Percentiles rank a stretch among this genome's conserved stretches.
Evolutionary conservation across 2,888 invertebrate species (phyloP).

Genomic region (Folsomia candida): DNA sequence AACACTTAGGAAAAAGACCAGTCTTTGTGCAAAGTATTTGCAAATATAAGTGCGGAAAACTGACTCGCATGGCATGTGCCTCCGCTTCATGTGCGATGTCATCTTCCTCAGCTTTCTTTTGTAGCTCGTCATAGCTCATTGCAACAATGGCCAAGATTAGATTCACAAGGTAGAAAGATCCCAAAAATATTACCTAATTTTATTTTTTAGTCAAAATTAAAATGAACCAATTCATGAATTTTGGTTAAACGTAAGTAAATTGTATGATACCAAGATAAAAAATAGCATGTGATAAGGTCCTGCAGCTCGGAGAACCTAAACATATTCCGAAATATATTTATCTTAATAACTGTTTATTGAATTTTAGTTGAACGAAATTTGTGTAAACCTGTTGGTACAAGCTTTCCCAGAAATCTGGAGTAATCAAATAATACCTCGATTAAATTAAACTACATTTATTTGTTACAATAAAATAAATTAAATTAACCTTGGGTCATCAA

Average conservation of each 20-base stretch:
- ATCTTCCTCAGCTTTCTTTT: constrained; percentile 95
- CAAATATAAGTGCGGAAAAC: neutral
- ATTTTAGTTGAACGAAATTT: neutral
- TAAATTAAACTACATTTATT: no score
- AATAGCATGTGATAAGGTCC: constrained; percentile 10
- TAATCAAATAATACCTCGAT: no score
- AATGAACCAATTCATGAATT: constrained; percentile 96
- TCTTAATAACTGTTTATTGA: neutral
- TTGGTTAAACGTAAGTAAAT: no score
- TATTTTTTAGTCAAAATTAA: no score
- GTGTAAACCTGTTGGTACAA: constrained; percentile 83
- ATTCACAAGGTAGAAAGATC: constrained; percentile 97
- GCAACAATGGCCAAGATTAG: constrained; percentile 99
- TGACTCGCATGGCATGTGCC: constrained; percentile 74
- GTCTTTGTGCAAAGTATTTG: constrained; percentile 39
- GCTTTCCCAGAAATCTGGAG: constrained; percentile 98
- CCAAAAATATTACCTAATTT: constrained; percentile 96
- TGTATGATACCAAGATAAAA: no score
- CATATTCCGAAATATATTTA: no score
- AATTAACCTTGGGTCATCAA: no score
- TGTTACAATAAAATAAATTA: no score
- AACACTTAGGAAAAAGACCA: constrained; percentile 68
- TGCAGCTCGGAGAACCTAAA: constrained; percentile 8
- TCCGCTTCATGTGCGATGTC: constrained; percentile 75
- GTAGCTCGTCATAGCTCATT: constrained; percentile 98